Evolutionary conservation across 35 echinoderm and acorn worm species (phyloP).

Genomic region (Apostichopus japonicus): DNA sequence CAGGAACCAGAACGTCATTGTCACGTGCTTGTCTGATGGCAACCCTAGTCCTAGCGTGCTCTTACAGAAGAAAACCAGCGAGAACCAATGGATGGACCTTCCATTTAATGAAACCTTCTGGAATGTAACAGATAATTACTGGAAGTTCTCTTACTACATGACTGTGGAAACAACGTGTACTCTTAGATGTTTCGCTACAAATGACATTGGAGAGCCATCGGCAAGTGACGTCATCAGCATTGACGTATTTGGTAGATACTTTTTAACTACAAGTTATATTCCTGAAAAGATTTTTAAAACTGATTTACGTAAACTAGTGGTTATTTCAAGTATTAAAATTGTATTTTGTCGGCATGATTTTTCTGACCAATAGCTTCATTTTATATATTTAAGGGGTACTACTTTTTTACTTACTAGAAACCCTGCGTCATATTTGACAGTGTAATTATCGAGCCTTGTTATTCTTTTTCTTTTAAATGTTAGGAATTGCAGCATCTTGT

Average conservation of each 20-base stretch:
- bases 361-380: too few relatives aligned
- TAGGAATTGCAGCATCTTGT: too few relatives aligned
- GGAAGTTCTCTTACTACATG: not conserved
- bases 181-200: not conserved
- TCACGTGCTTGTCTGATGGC: not conserved
- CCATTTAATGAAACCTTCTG: not conserved
- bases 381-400: too few relatives aligned
- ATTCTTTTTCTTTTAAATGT: too few relatives aligned
- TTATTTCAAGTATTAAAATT: too few relatives aligned
- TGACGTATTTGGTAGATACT: not conserved
- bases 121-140: not conserved
- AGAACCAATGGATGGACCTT: not conserved
- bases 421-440: too few relatives aligned
- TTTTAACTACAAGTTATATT: too few relatives aligned
- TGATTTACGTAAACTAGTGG: too few relatives aligned
- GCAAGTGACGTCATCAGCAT: not conserved
- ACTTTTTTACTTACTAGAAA: too few relatives aligned
- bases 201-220: not conserved
- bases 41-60: not conserved
- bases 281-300: too few relatives aligned
- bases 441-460: too few relatives aligned
- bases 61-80: not conserved
- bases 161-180: not conserved
- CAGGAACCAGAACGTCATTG: not conserved
- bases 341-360: too few relatives aligned